Conservation (phyloP, 2,113 vertebrate species). For the Seriola quinqueradiata region DNA sequence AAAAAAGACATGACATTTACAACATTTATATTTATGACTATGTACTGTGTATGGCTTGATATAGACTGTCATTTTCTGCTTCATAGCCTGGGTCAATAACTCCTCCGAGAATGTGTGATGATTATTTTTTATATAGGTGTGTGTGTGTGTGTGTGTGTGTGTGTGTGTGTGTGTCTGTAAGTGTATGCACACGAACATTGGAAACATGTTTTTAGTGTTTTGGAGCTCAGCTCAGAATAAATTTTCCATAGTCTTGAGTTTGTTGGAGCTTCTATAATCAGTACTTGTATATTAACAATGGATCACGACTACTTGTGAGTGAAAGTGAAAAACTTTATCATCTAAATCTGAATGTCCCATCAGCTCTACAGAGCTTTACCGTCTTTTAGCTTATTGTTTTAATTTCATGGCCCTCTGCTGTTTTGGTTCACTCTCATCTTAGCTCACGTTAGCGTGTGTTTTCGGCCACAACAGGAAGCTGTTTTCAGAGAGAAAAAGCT, state of each 20-base stretch:
- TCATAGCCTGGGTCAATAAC: constrained; percentile 33
- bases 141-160: not conserved
- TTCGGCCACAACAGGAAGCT: not conserved
- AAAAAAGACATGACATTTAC: constrained; percentile 33
- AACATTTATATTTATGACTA: constrained; percentile 44
- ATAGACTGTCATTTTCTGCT: constrained; percentile 39
- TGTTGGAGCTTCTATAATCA: not conserved
- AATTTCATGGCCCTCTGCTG: not conserved
- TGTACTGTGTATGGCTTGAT: constrained; percentile 26
- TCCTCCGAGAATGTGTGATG: constrained; percentile 15
- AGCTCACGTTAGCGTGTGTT: not conserved
- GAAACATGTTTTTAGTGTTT: not conserved
- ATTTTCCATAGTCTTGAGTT: not conserved
- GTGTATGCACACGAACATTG: no score
- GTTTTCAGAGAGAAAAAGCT: not conserved
- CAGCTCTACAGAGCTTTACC: not conserved
- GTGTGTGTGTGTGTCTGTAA: not conserved
- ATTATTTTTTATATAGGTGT: constrained; percentile 21
- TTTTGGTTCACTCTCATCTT: not conserved
- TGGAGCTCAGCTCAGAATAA: not conserved
- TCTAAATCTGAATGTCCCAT: no score
- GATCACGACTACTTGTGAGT: not conserved
- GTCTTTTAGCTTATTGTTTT: not conserved
- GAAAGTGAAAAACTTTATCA: no score
- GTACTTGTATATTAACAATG: not conserved